Conservation (phyloP, 2,113 vertebrate genomes). For the Pterocles gutturalis region DNA sequence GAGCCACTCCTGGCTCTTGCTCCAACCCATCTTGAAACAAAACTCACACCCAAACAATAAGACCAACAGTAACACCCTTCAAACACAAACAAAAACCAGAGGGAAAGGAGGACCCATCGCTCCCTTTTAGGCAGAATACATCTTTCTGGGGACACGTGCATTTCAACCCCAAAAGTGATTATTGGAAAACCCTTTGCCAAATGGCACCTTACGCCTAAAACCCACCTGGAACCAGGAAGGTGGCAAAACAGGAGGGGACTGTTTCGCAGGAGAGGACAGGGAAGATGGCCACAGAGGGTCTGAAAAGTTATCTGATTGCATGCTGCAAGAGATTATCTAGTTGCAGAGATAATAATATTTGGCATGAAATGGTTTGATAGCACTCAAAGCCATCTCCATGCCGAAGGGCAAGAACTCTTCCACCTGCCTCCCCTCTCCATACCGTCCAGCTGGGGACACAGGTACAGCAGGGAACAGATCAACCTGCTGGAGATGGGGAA, state of each 20-base stretch:
- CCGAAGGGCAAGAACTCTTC: background rate
- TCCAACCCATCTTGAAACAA: conserved; percentile 43
- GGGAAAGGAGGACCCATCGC: background rate
- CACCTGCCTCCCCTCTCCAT: background rate
- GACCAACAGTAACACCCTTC: background rate
- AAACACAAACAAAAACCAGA: conserved; percentile 1
- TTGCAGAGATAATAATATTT: background rate
- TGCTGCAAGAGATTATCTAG: background rate
- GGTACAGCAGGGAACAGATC: background rate
- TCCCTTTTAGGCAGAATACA: background rate
- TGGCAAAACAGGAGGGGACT: background rate
- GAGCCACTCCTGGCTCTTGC: conserved; percentile 42
- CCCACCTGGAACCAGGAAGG: background rate
- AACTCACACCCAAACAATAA: conserved; percentile 47
- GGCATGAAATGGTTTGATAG: background rate
- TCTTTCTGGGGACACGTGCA: background rate
- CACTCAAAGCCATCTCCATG: background rate
- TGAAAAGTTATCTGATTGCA: background rate
- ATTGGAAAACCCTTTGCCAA: background rate
- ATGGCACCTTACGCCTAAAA: fast-evolving
- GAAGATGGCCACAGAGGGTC: background rate
- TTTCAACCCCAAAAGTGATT: background rate
- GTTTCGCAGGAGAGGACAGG: background rate
- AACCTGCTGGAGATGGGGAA: background rate
- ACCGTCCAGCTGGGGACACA: fast-evolving